Percentiles rank a stretch among this genome's conserved stretches.
Conservation (phyloP, 2,888 invertebrate species). For the Clistopyga incitator region DNA sequence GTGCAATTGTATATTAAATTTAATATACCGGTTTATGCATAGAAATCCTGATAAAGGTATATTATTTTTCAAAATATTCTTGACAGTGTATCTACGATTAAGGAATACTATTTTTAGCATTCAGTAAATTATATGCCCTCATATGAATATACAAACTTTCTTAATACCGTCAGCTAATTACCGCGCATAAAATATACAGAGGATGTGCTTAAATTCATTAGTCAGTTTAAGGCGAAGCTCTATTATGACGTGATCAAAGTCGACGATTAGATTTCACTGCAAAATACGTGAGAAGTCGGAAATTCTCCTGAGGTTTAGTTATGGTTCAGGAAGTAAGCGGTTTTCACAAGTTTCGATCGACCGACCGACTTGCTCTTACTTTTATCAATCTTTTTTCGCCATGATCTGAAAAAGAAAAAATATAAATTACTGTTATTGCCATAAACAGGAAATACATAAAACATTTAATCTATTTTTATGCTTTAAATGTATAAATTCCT, state of each 20-base stretch:
- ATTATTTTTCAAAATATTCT: no score
- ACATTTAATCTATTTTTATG: no score
- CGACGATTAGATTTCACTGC: slow-evolving; percentile 37
- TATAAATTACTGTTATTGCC: neutral
- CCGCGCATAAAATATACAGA: neutral
- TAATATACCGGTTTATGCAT: no score
- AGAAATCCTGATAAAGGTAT: no score
- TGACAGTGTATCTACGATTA: no score
- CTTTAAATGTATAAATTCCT: no score
- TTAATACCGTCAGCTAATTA: neutral
- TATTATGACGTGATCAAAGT: slow-evolving; percentile 36
- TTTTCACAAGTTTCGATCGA: slow-evolving; percentile 34
- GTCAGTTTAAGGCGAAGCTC: slow-evolving; percentile 35
- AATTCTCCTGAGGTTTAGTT: neutral
- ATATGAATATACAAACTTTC: neutral
- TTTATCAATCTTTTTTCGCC: slow-evolving; percentile 32
- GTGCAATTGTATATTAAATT: no score
- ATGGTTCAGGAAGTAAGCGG: slow-evolving; percentile 35
- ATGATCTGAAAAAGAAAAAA: slow-evolving; percentile 32
- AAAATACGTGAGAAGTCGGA: slow-evolving; percentile 7
- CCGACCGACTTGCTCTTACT: neutral
- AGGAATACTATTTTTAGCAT: neutral
- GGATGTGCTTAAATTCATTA: slow-evolving; percentile 10
- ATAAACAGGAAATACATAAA: no score
- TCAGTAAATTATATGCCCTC: neutral